Evolutionary conservation across 2,113 vertebrate species (phyloP), one percentile per base, ranked within the genome.

Genomic region (Phyllostomus discolor): DNA sequence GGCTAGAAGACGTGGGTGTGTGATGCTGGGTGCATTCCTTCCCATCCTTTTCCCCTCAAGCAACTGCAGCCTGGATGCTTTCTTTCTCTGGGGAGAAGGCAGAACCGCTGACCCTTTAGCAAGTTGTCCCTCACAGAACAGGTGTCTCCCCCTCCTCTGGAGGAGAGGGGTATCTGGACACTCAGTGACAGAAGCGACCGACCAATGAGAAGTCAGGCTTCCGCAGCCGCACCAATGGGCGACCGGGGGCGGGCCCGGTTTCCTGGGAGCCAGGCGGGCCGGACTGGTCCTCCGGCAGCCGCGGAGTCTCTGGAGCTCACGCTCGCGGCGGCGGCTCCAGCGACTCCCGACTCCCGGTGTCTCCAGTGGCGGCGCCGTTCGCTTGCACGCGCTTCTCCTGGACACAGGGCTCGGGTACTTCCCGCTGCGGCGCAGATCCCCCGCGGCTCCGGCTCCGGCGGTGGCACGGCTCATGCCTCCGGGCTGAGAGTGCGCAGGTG

Each of bases 61-160:
- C 91, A 96, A 93, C 97, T 96, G 97, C 88, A 92, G 91, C 85
- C 88, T 46, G 50, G 72, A 64, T 67, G 91, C 83, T 81, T 83
- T 70, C 59, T 76, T 72, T 35, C 82, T 72, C 7, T 4, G 48
- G 35, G 59, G 83, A 59, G 81, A 43, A 66, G 75, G 82, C 82
- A 69, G 75, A 95, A 91, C 70, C 80, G 50, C 86, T 90, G 97
- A 98, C 97, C 97, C 97, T 95, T 96, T 83, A 94, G 88, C 96
- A 98, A 97, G 97, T 98, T 97, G 91, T 96, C 94, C 66, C 95
- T 97, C 89, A 54, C 86, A 7, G 94, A 98, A 98, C 97, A 98
- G 97, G 97, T 98, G 97, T 98, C 94, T 97, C 86, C 95, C 94
- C 96, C 95, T 95, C 97, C 96, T 96, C 89, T 72, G 9, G 83